These are phyloP conservation scores for Andinoacara biseriatus DNA, from an alignment of 2,113 vertebrate species.

Conservation along the genomic window DNA sequence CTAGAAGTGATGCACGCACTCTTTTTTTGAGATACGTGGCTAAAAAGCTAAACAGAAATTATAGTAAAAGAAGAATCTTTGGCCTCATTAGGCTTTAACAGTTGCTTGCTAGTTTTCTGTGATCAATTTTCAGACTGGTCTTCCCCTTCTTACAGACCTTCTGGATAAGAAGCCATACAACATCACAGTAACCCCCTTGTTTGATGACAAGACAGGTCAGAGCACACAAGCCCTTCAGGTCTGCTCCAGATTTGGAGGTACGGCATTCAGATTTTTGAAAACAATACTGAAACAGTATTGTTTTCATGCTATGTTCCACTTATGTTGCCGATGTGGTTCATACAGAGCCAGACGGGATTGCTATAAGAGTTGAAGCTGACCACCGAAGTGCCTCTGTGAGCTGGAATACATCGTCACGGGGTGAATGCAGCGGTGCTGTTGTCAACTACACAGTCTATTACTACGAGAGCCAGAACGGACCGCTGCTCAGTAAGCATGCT, in stretches of 20 bases:
- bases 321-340: not conserved
- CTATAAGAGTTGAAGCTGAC: not conserved
- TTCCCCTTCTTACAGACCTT: conserved; percentile 51
- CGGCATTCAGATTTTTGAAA: not conserved
- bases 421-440: conserved; percentile 43
- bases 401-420: conserved; percentile 38
- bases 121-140: not conserved
- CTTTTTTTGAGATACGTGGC: not conserved
- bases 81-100: not conserved
- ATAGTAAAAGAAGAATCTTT: not conserved
- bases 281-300: not conserved
- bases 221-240: conserved; percentile 24
- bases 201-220: conserved; percentile 50
- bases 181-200: conserved; percentile 70
- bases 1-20: not conserved
- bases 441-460: conserved; percentile 53
- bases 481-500: conserved; percentile 41
- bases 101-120: not conserved
- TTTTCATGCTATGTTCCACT: not conserved
- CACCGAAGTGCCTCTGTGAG: conserved; percentile 43
- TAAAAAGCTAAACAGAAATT: not conserved
- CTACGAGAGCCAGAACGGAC: not conserved
- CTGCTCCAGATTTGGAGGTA: conserved; percentile 66
- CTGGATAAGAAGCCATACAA: conserved; percentile 51
- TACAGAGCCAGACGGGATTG: conserved; percentile 48